A percentile compares a stretch with the other conserved stretches of the same genome.
Conservation (phyloP, 2,113 vertebrate species). For the Pelobates fuscus region DNA sequence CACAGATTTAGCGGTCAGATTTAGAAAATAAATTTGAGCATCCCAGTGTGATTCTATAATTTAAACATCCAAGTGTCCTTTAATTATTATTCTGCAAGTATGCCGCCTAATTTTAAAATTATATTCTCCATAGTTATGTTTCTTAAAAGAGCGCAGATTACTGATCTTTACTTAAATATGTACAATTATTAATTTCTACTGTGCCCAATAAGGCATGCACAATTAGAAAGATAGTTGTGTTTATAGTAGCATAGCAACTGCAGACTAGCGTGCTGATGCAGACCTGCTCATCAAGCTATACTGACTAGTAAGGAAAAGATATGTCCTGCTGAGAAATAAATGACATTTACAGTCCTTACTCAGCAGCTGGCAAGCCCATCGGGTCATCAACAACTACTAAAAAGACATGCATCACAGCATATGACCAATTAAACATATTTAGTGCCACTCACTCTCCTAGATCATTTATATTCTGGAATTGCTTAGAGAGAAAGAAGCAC, state of each 20-base stretch:
- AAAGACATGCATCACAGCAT: neutral
- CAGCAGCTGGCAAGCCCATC: neutral
- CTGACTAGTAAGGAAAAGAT: no score
- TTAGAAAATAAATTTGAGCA: no score
- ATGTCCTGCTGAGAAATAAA: slow-evolving; percentile 1
- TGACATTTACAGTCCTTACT: neutral
- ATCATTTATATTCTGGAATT: no score
- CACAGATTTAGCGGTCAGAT: no score
- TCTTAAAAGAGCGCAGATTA: neutral
- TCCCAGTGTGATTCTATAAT: neutral
- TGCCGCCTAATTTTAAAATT: neutral
- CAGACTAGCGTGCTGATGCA: neutral
- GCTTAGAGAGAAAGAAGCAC: no score
- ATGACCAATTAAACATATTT: neutral
- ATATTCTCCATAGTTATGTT: neutral
- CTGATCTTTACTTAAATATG: neutral
- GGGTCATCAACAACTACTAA: neutral
- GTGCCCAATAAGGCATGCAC: neutral
- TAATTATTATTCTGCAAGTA: neutral
- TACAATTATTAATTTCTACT: slow-evolving; percentile 1
- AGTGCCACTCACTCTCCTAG: neutral
- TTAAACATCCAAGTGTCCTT: neutral
- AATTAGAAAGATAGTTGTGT: neutral
- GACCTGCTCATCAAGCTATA: neutral
- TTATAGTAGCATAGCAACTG: neutral